A percentile compares a stretch with the other conserved stretches of the same genome.
These are phyloP conservation scores for Apteryx mantelli DNA, from an alignment of 2,113 vertebrate species.

Conservation along the genomic window DNA sequence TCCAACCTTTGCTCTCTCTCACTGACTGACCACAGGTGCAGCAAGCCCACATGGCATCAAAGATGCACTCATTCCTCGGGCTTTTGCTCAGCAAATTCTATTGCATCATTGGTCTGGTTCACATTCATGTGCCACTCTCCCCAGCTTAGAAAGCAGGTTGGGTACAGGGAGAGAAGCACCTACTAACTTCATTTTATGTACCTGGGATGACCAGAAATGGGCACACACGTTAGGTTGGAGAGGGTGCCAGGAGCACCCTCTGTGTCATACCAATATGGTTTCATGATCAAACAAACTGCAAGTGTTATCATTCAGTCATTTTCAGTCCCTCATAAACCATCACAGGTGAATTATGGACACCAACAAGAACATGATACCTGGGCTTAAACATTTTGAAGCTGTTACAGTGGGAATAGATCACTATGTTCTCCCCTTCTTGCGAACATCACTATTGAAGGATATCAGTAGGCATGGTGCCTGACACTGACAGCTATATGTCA, in stretches of 20 bases:
- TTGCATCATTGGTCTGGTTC: background rate
- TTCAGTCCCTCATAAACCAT: background rate
- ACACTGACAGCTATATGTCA: background rate
- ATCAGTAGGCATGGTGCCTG: background rate
- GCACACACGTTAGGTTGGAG: too few species aligned
- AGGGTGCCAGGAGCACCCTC: too few species aligned
- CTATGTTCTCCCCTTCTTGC: background rate
- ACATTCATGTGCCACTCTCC: background rate
- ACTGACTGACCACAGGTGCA: background rate
- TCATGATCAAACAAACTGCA: background rate
- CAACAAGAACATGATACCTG: background rate
- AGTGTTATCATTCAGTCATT: background rate
- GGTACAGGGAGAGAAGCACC: background rate
- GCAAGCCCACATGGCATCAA: background rate
- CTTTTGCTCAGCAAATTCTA: background rate
- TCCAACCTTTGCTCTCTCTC: background rate
- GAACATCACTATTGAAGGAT: background rate
- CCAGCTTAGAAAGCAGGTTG: background rate
- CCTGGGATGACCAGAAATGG: background rate
- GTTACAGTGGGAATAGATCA: background rate
- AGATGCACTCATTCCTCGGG: background rate
- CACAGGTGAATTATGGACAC: background rate
- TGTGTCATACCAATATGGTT: background rate
- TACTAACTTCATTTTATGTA: background rate
- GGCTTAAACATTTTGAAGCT: background rate